These are phyloP conservation scores for Paramormyrops kingsleyae DNA, from an alignment of 2,113 vertebrate genomes.

Conservation along the genomic window DNA sequence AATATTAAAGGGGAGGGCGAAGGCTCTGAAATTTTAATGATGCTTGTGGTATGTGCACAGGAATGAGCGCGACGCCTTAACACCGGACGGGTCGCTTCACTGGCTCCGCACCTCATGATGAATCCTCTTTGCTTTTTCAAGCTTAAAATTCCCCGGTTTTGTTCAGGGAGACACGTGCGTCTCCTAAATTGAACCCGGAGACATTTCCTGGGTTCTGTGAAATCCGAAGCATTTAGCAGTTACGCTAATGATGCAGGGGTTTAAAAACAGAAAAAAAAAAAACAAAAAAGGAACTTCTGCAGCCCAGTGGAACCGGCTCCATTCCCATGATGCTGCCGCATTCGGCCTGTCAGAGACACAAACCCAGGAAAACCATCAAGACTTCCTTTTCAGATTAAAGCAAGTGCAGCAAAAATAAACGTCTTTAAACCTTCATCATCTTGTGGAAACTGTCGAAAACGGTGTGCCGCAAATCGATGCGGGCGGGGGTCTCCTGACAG, in stretches of 20 bases:
- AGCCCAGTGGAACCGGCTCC: slow-evolving; percentile 33
- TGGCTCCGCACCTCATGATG: not conserved
- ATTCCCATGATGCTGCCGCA: slow-evolving; percentile 31
- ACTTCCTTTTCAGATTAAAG: not conserved
- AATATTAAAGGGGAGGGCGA: slow-evolving; percentile 54
- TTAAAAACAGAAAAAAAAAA: not conserved
- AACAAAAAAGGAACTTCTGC: not conserved
- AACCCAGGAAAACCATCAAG: not conserved
- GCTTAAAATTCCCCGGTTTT: slow-evolving; percentile 17
- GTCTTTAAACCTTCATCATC: not conserved
- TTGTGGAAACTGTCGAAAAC: not conserved
- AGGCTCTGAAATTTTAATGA: slow-evolving; percentile 62
- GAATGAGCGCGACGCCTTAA: slow-evolving; percentile 47
- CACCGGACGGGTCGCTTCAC: slow-evolving; percentile 24
- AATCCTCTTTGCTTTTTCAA: slow-evolving; percentile 7
- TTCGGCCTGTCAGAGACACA: slow-evolving; percentile 18
- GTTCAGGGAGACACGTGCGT: slow-evolving; percentile 47
- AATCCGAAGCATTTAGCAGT: slow-evolving; percentile 52
- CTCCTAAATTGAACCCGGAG: slow-evolving; percentile 47
- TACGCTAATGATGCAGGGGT: slow-evolving; percentile 53
- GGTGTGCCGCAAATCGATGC: not conserved
- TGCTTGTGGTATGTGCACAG: slow-evolving; percentile 51
- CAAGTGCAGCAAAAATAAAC: not conserved
- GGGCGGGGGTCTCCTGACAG: not conserved
- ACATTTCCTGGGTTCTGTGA: slow-evolving; percentile 44